Percentiles rank a stretch among this genome's conserved stretches.
Evolutionary conservation across 2,888 invertebrate genomes (phyloP).

Genomic region (Drosophila leonis): DNA sequence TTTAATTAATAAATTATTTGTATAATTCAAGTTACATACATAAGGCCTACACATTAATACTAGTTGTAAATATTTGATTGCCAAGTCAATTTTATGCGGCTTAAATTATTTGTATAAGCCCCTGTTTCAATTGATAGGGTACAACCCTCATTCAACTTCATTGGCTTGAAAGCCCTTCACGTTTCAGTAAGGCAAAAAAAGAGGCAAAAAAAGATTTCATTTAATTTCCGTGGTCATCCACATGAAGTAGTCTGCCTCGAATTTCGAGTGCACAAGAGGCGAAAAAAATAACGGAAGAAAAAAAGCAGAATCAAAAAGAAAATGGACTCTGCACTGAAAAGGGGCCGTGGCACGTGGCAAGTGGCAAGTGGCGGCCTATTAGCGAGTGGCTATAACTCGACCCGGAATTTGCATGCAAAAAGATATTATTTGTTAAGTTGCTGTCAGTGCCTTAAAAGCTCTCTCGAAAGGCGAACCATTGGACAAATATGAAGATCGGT

Average conservation of each 20-base stretch:
- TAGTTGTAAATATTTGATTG: neutral
- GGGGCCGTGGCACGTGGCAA: conserved; percentile 30
- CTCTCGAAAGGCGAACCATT: conserved; percentile 32
- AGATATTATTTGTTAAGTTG: conserved; percentile 63
- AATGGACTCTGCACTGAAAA: conserved; percentile 43
- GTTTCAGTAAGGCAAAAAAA: conserved; percentile 19
- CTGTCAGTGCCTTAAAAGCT: conserved; percentile 52
- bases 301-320: conserved; percentile 9
- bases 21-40: neutral
- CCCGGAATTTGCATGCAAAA: conserved; percentile 68
- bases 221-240: conserved; percentile 77
- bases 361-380: conserved; percentile 50
- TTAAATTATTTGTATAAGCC: too few relatives aligned
- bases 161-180: conserved; percentile 50
- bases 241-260: conserved; percentile 71
- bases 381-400: conserved; percentile 59
- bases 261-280: conserved; percentile 52
- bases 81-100: too few relatives aligned
- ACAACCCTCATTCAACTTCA: conserved; percentile 26
- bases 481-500: neutral
- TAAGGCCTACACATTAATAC: neutral
- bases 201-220: conserved; percentile 55
- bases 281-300: conserved; percentile 6
- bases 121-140: conserved; percentile 4
- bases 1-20: neutral